A percentile compares a stretch with the other conserved stretches of the same genome.
Conservation (phyloP, 2,888 invertebrate genomes). For the Apomyelois bistriatella region DNA sequence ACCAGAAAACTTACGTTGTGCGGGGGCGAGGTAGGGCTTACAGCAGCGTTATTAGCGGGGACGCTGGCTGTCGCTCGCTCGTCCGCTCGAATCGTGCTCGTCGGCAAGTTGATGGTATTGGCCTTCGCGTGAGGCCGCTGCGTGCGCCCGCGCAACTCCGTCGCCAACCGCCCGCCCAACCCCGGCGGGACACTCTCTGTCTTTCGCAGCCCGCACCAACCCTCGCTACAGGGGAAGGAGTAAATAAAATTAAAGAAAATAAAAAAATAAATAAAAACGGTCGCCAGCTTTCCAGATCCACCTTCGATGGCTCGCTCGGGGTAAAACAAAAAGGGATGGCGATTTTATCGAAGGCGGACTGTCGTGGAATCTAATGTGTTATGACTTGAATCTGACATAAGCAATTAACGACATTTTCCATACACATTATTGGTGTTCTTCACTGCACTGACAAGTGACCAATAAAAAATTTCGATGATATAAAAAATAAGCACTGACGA, state of each 20-base stretch:
- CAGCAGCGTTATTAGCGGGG: conserved; percentile 31
- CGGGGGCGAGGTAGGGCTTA: conserved; percentile 65
- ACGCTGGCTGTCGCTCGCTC: conserved; percentile 40
- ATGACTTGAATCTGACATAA: neutral
- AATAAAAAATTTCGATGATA: no score
- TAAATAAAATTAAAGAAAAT: conserved; percentile 38
- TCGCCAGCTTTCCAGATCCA: conserved; percentile 43
- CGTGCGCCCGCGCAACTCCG: conserved; percentile 54
- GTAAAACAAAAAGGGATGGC: conserved; percentile 1
- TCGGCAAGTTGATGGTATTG: conserved; percentile 81
- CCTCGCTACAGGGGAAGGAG: conserved; percentile 60
- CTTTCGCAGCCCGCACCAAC: conserved; percentile 66
- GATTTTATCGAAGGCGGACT: conserved; percentile 1
- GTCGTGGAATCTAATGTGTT: neutral
- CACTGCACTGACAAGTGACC: no score
- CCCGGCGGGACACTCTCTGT: conserved; percentile 68
- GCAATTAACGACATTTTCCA: neutral
- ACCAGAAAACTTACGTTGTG: conserved; percentile 57
- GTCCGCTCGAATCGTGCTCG: conserved; percentile 54
- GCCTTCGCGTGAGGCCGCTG: conserved; percentile 74
- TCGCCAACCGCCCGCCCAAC: conserved; percentile 52
- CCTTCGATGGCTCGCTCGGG: conserved; percentile 3
- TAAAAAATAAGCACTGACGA: no score
- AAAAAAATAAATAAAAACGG: conserved; percentile 45
- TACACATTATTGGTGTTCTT: no score